Evolutionary conservation across 92 coral and sea anemone species (phyloP), one percentile per base, ranked within the genome.

Genomic region (Epizoanthus stellaris): DNA sequence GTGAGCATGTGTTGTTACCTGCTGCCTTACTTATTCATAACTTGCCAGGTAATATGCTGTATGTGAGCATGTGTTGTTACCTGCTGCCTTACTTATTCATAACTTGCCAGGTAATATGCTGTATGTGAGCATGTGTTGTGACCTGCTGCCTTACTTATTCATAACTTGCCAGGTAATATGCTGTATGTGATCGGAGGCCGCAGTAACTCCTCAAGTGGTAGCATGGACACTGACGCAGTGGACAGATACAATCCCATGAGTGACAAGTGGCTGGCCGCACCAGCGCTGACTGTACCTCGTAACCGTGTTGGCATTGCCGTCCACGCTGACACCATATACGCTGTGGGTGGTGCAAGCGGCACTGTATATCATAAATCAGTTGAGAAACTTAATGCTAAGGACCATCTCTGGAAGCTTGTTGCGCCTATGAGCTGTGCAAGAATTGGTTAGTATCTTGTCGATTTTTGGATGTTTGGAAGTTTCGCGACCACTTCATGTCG

Each of bases 111-210:
- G 38, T 20, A 61, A 40, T 36, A 16, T 14, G 6, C 13, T 25
- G 20, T n/a, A 63, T n/a, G 34, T n/a, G 69, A 63, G 69, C 69
- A 63, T 45, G 49, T 45, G 49, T 45, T 45, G 9, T 7, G 5
- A 45, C 21, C 17, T 10, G 70, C 5, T 65, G 6, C 4, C 11
- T 36, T 34, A 15, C 74, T 6, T 1, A 1, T n/a, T 6, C 9
- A 5, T 20, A 80, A 67, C 76, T 39, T 9, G 65, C 11, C 80
- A 94, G 98, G 89, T 56, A 87, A 85, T 42, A 94, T 94, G 98
- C 88, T 94, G 65, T 94, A 89, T 57, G 85, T 94, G 52, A 85
- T 94, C 58, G 98, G 98, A 43, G 98, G 98, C 36, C 93, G 98
- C 36, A 94, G 90, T 42, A 94, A 94, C 92, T 89, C 91, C 53